Conservation (phyloP, 2,888 invertebrate species). For the Leptopilina drosophilae region DNA sequence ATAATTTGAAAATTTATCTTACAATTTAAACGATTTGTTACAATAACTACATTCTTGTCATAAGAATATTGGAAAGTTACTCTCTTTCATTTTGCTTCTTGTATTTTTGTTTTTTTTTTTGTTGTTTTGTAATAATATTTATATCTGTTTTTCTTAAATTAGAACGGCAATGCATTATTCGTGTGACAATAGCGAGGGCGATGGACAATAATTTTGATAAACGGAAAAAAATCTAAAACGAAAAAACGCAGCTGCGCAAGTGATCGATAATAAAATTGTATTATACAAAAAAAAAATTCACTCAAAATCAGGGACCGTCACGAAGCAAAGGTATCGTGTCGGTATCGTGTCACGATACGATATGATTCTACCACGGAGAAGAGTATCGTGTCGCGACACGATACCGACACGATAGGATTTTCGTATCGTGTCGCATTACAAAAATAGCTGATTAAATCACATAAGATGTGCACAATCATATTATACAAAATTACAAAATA, state of each 20-base stretch:
- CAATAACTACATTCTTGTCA: slow-evolving; percentile 31
- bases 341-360: too few relatives aligned
- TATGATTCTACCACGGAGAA: too few relatives aligned
- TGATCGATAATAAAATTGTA: slow-evolving; percentile 36
- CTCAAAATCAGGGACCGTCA: too few relatives aligned
- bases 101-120: slow-evolving; percentile 11
- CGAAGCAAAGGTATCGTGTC: too few relatives aligned
- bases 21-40: slow-evolving; percentile 30
- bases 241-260: slow-evolving; percentile 34
- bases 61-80: slow-evolving; percentile 19
- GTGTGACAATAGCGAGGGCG: slow-evolving; percentile 24
- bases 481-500: too few relatives aligned
- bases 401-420: too few relatives aligned
- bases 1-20: slow-evolving; percentile 17
- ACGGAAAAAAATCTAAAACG: slow-evolving; percentile 6
- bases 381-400: too few relatives aligned
- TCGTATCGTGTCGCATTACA: too few relatives aligned
- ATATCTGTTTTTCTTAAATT: slow-evolving; percentile 15
- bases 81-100: neutral
- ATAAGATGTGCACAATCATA: too few relatives aligned
- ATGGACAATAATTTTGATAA: slow-evolving; percentile 18
- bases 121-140: slow-evolving; percentile 12
- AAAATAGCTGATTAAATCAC: too few relatives aligned
- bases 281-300: slow-evolving; percentile 30
- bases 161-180: slow-evolving; percentile 30